A percentile compares a stretch with the other conserved stretches of the same genome.
Conservation (phyloP, 1,140 invertebrate species). For the Rhysida immarginata region DNA sequence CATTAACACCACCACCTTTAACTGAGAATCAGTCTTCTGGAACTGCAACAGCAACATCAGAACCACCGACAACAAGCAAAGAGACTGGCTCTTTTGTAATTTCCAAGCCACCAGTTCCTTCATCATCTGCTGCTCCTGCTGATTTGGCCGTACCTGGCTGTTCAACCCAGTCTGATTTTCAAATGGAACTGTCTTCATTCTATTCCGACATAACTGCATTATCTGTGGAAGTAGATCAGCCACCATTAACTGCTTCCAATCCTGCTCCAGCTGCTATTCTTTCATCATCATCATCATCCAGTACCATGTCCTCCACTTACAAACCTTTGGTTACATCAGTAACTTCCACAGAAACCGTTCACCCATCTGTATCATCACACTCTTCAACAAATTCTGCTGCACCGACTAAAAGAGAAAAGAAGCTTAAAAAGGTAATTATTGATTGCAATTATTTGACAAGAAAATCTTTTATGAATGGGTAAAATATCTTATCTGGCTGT, state of each 20-base stretch:
- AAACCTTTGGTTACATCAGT: neutral
- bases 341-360: neutral
- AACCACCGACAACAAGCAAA: too few relatives aligned
- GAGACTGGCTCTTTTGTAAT: neutral
- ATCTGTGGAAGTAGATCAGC: conserved; percentile 20
- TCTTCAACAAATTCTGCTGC: neutral
- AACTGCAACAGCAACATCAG: neutral
- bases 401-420: neutral
- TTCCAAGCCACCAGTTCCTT: neutral
- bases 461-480: too few relatives aligned
- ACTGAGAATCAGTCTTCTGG: neutral
- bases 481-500: too few relatives aligned
- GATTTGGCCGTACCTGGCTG: neutral
- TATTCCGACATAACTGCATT: conserved; percentile 43
- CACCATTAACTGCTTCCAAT: neutral
- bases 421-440: conserved; percentile 1
- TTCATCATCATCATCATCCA: conserved; percentile 10
- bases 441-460: too few relatives aligned
- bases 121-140: neutral
- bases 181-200: conserved; percentile 39
- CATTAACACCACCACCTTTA: neutral
- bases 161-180: neutral
- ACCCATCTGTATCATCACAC: too few relatives aligned
- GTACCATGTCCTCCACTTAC: conserved; percentile 8
- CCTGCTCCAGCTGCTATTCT: conserved; percentile 17